Conservation (phyloP, 2,797 vertebrate species). For the Clarias laeviceps region DNA sequence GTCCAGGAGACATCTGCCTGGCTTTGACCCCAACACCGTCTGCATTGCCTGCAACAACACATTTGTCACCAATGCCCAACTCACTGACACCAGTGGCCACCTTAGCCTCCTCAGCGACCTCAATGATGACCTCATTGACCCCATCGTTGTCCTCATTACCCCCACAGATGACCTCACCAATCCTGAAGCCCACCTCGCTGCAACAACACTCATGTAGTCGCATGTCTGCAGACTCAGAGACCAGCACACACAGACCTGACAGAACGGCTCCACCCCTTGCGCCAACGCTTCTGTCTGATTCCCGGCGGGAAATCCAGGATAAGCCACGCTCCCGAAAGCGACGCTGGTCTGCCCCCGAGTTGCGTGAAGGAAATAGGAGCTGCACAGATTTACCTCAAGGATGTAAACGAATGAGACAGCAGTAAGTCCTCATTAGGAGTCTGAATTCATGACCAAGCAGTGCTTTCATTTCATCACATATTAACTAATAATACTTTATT, state of each 20-base stretch:
- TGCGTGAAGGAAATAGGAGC: constrained; percentile 62
- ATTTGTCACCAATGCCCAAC: constrained; percentile 67
- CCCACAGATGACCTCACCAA: constrained; percentile 22
- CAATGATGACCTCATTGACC: neutral
- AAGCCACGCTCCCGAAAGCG: constrained; percentile 70
- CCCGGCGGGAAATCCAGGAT: constrained; percentile 57
- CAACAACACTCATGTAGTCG: constrained; percentile 40
- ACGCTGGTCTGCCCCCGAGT: constrained; percentile 79
- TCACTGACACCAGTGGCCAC: constrained; percentile 39
- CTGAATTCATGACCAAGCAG: constrained; percentile 9
- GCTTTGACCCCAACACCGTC: constrained; percentile 73
- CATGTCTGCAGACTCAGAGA: constrained; percentile 56
- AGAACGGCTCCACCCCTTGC: constrained; percentile 61
- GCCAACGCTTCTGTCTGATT: constrained; percentile 41
- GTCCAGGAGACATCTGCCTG: constrained; percentile 77
- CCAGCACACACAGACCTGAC: constrained; percentile 65
- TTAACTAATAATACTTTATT: neutral
- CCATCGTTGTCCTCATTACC: constrained; percentile 14
- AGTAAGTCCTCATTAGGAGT: constrained; percentile 63
- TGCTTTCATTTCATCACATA: constrained; percentile 24
- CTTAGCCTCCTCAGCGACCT: constrained; percentile 58
- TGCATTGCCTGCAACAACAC: constrained; percentile 39
- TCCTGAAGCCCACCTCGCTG: constrained; percentile 43
- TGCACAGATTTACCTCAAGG: constrained; percentile 79
- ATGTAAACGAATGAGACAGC: constrained; percentile 76